Evolutionary conservation across 2,113 vertebrate genomes (phyloP).

Genomic region (Takifugu bimaculatus): DNA sequence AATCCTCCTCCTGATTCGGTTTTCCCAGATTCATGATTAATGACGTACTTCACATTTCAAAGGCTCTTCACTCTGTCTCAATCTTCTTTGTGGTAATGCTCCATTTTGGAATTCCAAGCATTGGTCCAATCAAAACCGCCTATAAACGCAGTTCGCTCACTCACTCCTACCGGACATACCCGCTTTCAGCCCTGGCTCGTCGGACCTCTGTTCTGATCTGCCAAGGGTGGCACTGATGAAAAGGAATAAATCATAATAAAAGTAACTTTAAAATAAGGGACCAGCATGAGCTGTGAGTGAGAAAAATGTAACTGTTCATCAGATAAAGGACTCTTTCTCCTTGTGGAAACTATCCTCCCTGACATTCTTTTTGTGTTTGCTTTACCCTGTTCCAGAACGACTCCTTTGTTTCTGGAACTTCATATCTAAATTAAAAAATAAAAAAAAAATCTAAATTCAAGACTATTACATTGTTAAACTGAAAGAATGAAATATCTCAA

Average conservation of each 20-base stretch:
- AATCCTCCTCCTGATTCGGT: slow-evolving; percentile 15
- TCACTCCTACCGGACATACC: not conserved
- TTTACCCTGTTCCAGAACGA: slow-evolving; percentile 8
- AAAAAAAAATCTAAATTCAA: too few species aligned
- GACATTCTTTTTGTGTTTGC: slow-evolving; percentile 9
- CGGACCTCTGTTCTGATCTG: slow-evolving; percentile 1
- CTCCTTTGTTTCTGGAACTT: not conserved
- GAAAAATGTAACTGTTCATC: slow-evolving; percentile 1
- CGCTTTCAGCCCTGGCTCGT: slow-evolving; percentile 5
- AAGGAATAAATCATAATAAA: not conserved
- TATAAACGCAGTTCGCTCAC: slow-evolving; percentile 19
- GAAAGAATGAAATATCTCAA: too few species aligned
- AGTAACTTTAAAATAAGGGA: not conserved
- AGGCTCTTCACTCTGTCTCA: slow-evolving; percentile 27
- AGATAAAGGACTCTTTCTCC: slow-evolving; percentile 2
- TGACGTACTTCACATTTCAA: slow-evolving; percentile 29
- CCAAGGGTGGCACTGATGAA: not conserved
- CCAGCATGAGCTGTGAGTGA: not conserved
- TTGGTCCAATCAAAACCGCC: slow-evolving; percentile 18
- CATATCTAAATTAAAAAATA: too few species aligned
- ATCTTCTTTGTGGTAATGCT: slow-evolving; percentile 29
- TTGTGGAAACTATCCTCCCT: not conserved
- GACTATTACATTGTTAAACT: too few species aligned
- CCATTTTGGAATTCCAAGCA: slow-evolving; percentile 24
- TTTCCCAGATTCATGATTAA: slow-evolving; percentile 33